Evolutionary conservation across 30 jellyfish, hydroid and myxozoan species (phyloP), one percentile per base, ranked within the genome.

Genomic region (Aurelia sp.): DNA sequence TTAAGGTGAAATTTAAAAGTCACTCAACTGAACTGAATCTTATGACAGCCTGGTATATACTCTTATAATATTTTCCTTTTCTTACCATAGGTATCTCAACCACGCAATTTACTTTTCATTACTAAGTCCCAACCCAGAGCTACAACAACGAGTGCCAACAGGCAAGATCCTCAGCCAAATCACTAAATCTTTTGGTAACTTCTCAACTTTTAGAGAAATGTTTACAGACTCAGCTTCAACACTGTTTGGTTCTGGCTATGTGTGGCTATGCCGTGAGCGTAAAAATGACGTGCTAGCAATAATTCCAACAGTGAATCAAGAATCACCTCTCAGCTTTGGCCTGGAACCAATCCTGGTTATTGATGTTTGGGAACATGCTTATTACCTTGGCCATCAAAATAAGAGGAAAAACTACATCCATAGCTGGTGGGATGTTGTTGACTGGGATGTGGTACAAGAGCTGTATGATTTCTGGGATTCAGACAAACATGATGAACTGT

Each of bases 221-320:
- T 74, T 91, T 22, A 78, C 89, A 41, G 62, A 74, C 21, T 85
- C 91, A 23, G 96, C 98, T 10, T 11, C 71, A 66, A 44, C 71
- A n/a, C 85, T 91, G 21, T 91, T 91, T 78, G 98, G 98, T 16
- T 91, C 98, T 55, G 98, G 98, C 37, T 91, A 91, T 61, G 96
- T 91, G 48, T 91, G 98, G 98, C 84, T 84, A 6, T 85, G 96
- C 69, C 88, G 90, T n/a, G 96, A 84, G 55, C 92, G 90, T 16
- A 65, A 57, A 41, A 58, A 73, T 40, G 72, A 84, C 31, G 81
- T 48, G 37, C 59, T 90, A 20, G 85, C 97, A 3, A 63, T 53
- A n/a, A 75, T 81, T 50, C 84, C 95, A 3, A 91, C 98, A 5
- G 82, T 51, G 40, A 81, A 84, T 71, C 98, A 91, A 64, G 67